Base-by-base conservation (phyloP, 2,113 vertebrate genomes). In the Cervus canadensis region DNA sequence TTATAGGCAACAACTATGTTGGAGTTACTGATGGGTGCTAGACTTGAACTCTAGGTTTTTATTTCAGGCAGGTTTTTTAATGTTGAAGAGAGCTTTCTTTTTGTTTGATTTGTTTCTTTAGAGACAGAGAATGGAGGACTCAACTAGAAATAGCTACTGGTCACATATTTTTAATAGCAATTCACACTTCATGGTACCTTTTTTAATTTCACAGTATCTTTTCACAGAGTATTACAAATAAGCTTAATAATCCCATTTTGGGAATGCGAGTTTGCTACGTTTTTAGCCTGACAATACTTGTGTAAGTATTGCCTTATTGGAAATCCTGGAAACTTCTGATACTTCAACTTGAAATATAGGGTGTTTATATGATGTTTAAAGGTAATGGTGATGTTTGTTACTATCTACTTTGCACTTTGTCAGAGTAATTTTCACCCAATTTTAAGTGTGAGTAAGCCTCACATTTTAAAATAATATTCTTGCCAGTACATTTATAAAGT, bases 171-270 rank as follows among this genome's bases (percentile, higher is more conserved):
- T 87, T 40, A 56, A 83, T 64, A 94, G 94, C 43, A 92, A 0
- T 54, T 96, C 97, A 98, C 1, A 87, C 81, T 97, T 59, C 81
- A 60, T 71, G 0, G 82, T 95, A 78, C 59, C 93, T 98, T 97
- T 94, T 81, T 96, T 93, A 89, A 89, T 59, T 87, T 92, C 36
- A 76, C 36, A 79, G 17, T 88, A 82, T 89, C 89, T 97, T 97
- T 95, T 98, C 94, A 91, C 60, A 96, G 91, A 98, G 81, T 96
- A 95, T 96, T 98, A 92, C 50, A 92, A 92, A 94, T 85, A 89
- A 97, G 19, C 15, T 48, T 89, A 82, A 92, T 92, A 82, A 12
- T 96, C 93, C 92, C 91, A 94, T 67, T 96, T 89, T 13, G 95
- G 93, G 59, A 98, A 84, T 98, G 21, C 74, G 91, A 79, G 78